Base-by-base conservation (phyloP, 1,140 invertebrate genomes). In the Eciton burchellii region DNA sequence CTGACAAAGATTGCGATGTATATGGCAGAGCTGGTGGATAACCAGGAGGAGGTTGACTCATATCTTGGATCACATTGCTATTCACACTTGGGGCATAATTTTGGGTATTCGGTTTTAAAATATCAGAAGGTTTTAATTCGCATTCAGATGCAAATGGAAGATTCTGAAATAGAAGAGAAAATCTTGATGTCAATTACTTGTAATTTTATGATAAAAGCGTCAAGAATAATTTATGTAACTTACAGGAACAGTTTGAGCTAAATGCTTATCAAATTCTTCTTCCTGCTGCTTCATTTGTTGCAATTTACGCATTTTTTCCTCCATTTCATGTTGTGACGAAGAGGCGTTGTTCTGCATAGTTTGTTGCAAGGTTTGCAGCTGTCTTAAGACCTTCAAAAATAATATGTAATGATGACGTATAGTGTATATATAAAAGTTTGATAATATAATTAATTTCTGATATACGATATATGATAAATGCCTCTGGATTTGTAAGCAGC, bases 191-290 rank as follows among this genome's bases (percentile, higher is more conserved):
- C 52, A 21, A 63, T 29, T 0, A 66, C 52, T 41, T 0, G 0
- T 24, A 3, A 14, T 35, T 11, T 54, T n/a, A 52, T 26, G 45
- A 14, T 57, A 43, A 45, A 74, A 77, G 45, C 14, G 63, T 41
- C 9, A 11, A 59, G 21, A 14, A 45, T 73, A 16, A 54, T 49
- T 52, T n/a, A n/a, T 62, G 84, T 45, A 74, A 93, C 94, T 94
- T 91, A 96, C 95, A 82, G 95, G 95, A 81, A 96, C 95, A 65
- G 96, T 96, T 92, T 96, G 95, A 82, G 96, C 96, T 59, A 97
- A 93, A 92, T 97, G 96, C 90, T 97, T 96, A 90, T 97, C 96
- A 92, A 97, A 97, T 88, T 97, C 96, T 63, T 97, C 96, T 87
- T 97, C 97, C 83, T 96, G 96, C 86, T 96, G 95, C 81, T 96